Conservation (phyloP, 2,888 invertebrate species). For the Agriopis leucophaearia region DNA sequence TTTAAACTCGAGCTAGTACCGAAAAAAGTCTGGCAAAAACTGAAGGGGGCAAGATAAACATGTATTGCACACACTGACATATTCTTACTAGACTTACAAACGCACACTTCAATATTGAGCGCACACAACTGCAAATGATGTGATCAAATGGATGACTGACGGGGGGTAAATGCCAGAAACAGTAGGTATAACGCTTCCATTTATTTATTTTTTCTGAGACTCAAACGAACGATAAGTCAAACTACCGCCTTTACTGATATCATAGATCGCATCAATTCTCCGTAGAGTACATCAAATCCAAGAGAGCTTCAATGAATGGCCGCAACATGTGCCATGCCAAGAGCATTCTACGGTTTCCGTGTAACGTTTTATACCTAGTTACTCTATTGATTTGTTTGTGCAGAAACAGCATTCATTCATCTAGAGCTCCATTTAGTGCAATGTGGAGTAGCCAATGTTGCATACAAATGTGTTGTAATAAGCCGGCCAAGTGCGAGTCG, state of each 20-base stretch:
- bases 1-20: too few species aligned
- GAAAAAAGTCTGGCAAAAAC: too few species aligned
- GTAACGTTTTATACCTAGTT: constrained; percentile 32
- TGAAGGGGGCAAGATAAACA: too few species aligned
- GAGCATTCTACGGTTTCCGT: constrained; percentile 34
- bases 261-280: constrained; percentile 28
- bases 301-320: constrained; percentile 48
- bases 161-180: too few species aligned
- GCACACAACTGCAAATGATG: too few species aligned
- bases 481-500: too few species aligned
- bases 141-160: too few species aligned
- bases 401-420: constrained; percentile 48
- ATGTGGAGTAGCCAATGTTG: constrained; percentile 10
- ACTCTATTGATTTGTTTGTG: constrained; percentile 35
- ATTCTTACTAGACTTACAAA: too few species aligned
- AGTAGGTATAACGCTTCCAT: too few species aligned
- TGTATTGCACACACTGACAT: too few species aligned
- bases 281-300: constrained; percentile 17
- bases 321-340: constrained; percentile 39
- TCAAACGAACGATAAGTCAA: background rate
- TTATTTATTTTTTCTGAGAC: too few species aligned
- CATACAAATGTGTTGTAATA: background rate
- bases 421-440: constrained; percentile 4
- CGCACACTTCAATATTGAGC: too few species aligned
- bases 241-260: constrained; percentile 6